Percentiles rank a stretch among this genome's conserved stretches.
These are phyloP conservation scores for Mesorhabditis belari DNA, from an alignment of 2,888 invertebrate species.

Conservation along the genomic window DNA sequence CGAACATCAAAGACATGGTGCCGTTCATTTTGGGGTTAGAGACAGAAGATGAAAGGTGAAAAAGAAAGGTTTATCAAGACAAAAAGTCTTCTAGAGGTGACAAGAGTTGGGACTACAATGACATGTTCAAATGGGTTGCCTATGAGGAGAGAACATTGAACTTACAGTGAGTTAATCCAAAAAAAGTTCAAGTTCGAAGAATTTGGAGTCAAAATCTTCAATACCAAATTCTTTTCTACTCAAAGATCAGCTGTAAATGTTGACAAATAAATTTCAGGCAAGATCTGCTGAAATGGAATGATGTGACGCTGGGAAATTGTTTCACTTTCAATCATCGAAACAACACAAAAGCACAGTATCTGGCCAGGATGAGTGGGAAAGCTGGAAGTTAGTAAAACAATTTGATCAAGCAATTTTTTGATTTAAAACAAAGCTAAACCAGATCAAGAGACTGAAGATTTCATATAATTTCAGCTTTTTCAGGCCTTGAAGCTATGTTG, in stretches of 20 bases:
- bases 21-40: conserved; percentile 26
- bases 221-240: conserved; percentile 1
- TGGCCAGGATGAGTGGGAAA: conserved; percentile 6
- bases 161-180: conserved; percentile 9
- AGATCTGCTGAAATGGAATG: conserved; percentile 26
- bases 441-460: too few species aligned
- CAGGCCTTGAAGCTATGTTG: conserved; percentile 23
- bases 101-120: conserved; percentile 26
- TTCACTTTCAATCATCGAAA: conserved; percentile 33
- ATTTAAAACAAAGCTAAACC: too few species aligned
- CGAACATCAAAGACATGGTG: conserved; percentile 28
- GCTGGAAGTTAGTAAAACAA: neutral
- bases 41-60: neutral
- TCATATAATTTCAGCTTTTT: too few species aligned
- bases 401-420: too few species aligned
- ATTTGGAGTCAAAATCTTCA: too few species aligned
- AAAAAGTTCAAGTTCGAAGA: too few species aligned
- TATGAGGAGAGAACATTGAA: conserved; percentile 29
- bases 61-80: neutral
- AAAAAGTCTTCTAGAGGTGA: conserved; percentile 5
- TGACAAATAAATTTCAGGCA: too few species aligned
- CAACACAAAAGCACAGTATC: conserved; percentile 9
- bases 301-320: conserved; percentile 31
- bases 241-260: too few species aligned
- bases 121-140: conserved; percentile 30